Evolutionary conservation across 2,113 vertebrate species (phyloP), one percentile per base, ranked within the genome.

Genomic region (Scomber scombrus): DNA sequence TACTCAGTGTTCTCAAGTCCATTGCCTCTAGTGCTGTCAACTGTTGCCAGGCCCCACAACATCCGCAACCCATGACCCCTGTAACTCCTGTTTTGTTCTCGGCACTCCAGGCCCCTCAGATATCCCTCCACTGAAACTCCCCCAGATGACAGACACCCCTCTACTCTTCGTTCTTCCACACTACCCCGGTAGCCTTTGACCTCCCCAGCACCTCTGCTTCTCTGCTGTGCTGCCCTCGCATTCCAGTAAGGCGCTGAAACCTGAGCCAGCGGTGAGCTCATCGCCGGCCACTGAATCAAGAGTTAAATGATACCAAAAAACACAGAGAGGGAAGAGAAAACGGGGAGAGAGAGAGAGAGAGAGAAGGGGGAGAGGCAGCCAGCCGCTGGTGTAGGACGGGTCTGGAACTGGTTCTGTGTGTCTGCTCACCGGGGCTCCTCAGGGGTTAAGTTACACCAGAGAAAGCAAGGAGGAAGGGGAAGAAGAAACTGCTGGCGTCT

Each of bases 171-270:
- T 74, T 85, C 82, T 87, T 74, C 61, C 31, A 45, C 85, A 57
- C 76, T 45, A 40, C 60, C 84, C 85, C 64, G 1, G 82, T 89
- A 82, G 65, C 92, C 91, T 93, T 88, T 93, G 92, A 94, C 92
- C 93, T 82, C 77, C 10, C 43, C 70, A 1, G 86, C 90, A 93
- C 91, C 89, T 92, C 91, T 84, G 75, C 70, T 84, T 85, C 89
- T 88, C 84, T 63, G 78, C 19, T 50, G 43, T 49, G 58, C 87
- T 91, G 91, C 88, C 91, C 91, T 91, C 29, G 11, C 94, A 95
- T 95, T 94, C 93, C 93, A 86, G 84, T 52, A 9, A 84, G 79
- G 68, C 50, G 16, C 75, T 93, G 95, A 91, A 94, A 95, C 93
- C 81, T 14, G 93, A 93, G 81, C 86, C 71, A 1, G 47, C 49